Percentiles rank a stretch among this genome's conserved stretches.
Evolutionary conservation across 53 echinoderm and acorn worm species (phyloP).

Genomic region (Henricia sp.): DNA sequence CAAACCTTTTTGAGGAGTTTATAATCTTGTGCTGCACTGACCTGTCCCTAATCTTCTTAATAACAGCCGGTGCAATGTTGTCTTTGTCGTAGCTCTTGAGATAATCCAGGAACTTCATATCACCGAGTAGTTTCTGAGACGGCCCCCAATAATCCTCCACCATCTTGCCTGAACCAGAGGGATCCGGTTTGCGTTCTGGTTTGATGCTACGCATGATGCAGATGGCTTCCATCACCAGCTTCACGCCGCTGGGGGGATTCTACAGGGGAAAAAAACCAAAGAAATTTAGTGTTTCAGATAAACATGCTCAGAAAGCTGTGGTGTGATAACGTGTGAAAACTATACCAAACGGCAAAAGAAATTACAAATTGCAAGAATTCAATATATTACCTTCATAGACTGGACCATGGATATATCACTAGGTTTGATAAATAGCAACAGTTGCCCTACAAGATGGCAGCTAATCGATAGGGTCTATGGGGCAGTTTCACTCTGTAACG

Average conservation of each 20-base stretch:
- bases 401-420: constrained; percentile 99
- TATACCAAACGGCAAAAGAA: too few relatives aligned
- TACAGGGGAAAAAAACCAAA: not conserved
- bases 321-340: too few relatives aligned
- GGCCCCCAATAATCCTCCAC: constrained; percentile 99
- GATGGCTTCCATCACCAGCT: constrained; percentile 93
- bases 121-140: constrained; percentile 95
- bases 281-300: not conserved
- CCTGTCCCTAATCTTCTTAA: constrained; percentile 97
- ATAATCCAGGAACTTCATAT: constrained; percentile 96
- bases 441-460: too few relatives aligned
- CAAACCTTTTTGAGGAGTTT: too few relatives aligned
- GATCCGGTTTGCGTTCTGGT: constrained; percentile 94
- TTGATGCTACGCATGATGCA: constrained; percentile 97
- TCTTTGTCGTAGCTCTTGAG: constrained; percentile 96
- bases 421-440: too few relatives aligned
- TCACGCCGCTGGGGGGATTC: constrained; percentile 96
- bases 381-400: constrained; percentile 84
- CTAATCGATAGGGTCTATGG: too few relatives aligned
- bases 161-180: constrained; percentile 94
- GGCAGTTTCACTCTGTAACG: too few relatives aligned
- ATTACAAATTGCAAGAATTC: too few relatives aligned
- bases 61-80: constrained; percentile 84
- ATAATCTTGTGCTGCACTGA: too few relatives aligned
- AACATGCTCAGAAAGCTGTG: too few relatives aligned